These are phyloP conservation scores for Nasalis larvatus DNA, from an alignment of 2,113 vertebrate genomes.

Conservation along the genomic window DNA sequence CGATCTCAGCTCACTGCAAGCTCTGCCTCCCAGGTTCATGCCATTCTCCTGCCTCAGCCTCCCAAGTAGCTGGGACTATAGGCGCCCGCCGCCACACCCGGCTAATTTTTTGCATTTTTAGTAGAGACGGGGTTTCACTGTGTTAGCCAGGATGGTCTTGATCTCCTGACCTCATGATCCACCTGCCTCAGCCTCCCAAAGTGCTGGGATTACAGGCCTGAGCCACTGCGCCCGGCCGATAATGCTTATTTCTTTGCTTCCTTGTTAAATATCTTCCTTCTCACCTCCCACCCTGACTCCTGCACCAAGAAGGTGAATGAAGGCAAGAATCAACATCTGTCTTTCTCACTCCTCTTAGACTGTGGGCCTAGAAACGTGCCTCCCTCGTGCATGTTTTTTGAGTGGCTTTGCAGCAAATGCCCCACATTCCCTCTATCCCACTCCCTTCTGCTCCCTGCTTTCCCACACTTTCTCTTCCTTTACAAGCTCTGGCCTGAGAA, in stretches of 20 bases:
- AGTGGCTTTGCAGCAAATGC: fast-evolving
- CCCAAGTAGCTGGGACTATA: too few species aligned
- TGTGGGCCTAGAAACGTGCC: not conserved
- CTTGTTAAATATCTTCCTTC: not conserved
- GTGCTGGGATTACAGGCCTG: too few species aligned
- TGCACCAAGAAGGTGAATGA: not conserved
- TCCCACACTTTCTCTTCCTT: not conserved
- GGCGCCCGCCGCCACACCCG: fast-evolving
- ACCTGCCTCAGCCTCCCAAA: too few species aligned
- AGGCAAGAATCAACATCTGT: not conserved
- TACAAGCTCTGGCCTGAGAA: not conserved
- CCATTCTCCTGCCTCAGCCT: too few species aligned
- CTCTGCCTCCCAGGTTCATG: too few species aligned
- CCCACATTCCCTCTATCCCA: not conserved
- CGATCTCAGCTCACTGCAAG: too few species aligned
- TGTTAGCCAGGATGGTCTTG: too few species aligned
- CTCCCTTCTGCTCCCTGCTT: not conserved
- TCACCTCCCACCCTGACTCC: too few species aligned
- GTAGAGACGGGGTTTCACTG: too few species aligned
- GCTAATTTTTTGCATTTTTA: too few species aligned
- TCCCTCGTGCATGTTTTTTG: not conserved
- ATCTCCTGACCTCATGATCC: too few species aligned
- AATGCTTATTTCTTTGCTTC: not conserved
- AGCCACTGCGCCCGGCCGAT: not conserved
- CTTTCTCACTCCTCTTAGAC: not conserved